phyloP scores from a whole-genome alignment of 2,113 vertebrate genomes.

The Notechis scutatus region DNA sequence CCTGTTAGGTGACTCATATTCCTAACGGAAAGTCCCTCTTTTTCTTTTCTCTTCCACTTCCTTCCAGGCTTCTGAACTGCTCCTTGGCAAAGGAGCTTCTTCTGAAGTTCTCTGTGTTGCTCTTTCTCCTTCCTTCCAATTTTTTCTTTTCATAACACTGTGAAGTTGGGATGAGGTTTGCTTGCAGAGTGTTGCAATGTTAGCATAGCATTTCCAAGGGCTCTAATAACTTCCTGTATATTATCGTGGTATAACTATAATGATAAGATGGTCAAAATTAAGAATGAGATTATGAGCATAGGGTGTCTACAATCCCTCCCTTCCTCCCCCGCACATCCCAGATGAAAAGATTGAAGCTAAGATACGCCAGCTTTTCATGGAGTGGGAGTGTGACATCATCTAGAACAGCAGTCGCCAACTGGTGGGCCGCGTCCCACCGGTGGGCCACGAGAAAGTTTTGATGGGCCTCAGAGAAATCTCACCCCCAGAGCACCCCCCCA shows the following conservation, averaged over 20 bases:
- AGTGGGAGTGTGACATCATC: not conserved
- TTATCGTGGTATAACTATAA: not conserved
- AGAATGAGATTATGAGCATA: not conserved
- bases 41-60: not conserved
- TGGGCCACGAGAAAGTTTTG: no score
- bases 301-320: not conserved
- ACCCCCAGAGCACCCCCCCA: no score
- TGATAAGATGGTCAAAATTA: not conserved
- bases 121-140: not conserved
- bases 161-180: not conserved
- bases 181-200: not conserved
- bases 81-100: not conserved
- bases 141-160: not conserved
- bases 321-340: fast-evolving
- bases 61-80: not conserved
- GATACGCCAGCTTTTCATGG: not conserved
- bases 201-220: not conserved
- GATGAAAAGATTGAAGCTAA: not conserved
- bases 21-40: not conserved
- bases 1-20: no score
- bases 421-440: no score
- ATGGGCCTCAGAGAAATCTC: no score
- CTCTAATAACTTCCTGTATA: not conserved
- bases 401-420: no score
- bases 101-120: not conserved